phyloP scores from a whole-genome alignment of 2,113 vertebrate genomes.

The Phocoena sinus region DNA sequence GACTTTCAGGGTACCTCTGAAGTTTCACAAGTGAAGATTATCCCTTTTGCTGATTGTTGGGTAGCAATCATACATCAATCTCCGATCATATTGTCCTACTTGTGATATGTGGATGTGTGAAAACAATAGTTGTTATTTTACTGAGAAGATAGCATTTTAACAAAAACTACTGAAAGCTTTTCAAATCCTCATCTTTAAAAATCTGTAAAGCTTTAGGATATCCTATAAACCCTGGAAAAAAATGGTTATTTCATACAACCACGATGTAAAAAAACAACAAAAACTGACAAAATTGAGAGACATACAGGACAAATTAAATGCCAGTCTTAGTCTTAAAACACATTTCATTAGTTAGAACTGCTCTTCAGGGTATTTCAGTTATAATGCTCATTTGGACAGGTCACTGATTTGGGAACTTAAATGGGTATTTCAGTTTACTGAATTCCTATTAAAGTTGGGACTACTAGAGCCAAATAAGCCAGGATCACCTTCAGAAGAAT shows the following conservation, averaged over 20 bases:
- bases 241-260: background rate
- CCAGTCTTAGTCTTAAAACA: background rate
- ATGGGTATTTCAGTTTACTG: background rate
- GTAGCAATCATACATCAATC: background rate
- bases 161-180: background rate
- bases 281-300: background rate
- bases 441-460: background rate
- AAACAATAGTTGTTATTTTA: conserved; percentile 4
- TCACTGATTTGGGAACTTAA: background rate
- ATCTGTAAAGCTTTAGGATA: background rate
- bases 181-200: conserved; percentile 30
- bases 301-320: background rate
- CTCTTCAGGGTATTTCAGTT: background rate
- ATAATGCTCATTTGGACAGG: background rate
- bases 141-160: conserved; percentile 5
- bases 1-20: background rate
- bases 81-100: background rate
- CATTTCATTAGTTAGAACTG: background rate
- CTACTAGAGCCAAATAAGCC: background rate
- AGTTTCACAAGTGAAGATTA: background rate
- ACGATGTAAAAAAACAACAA: background rate
- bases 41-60: background rate
- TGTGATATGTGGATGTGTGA: background rate
- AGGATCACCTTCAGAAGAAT: background rate
- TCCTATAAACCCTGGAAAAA: background rate